Conservation (phyloP, 1,140 invertebrate genomes). For the Cardiocondyla obscurior region DNA sequence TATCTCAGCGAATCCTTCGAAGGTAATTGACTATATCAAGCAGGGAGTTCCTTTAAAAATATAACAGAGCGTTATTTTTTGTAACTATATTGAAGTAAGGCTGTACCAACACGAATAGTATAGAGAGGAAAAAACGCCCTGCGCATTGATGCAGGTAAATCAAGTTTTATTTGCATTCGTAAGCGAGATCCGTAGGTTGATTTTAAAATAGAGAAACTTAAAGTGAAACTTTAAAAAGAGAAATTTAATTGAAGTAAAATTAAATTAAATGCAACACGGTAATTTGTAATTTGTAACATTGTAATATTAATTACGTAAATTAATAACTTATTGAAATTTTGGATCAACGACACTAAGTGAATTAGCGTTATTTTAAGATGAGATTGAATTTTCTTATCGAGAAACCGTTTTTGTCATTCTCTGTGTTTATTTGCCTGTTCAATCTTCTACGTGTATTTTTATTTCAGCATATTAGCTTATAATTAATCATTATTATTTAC, state of each 20-base stretch:
- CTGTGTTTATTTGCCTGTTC: neutral
- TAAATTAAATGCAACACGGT: constrained; percentile 32
- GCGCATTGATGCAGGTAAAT: constrained; percentile 49
- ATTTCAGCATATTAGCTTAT: neutral
- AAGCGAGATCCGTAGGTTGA: neutral
- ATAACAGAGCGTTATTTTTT: constrained; percentile 75
- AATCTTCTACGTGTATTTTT: neutral
- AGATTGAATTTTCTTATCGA: neutral
- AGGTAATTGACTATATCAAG: constrained; percentile 63
- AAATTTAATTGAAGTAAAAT: neutral
- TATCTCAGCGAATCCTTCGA: constrained; percentile 49
- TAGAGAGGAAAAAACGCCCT: constrained; percentile 47
- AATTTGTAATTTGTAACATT: no score
- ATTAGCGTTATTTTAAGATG: constrained; percentile 24
- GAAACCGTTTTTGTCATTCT: neutral
- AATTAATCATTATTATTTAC: constrained; percentile 23
- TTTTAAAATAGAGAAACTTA: neutral
- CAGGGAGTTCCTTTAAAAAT: constrained; percentile 74
- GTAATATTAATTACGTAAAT: constrained; percentile 13
- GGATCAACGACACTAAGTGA: neutral
- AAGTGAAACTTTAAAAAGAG: no score
- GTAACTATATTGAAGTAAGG: constrained; percentile 71
- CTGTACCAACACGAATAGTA: constrained; percentile 66
- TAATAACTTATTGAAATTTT: neutral
- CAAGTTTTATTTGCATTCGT: constrained; percentile 47